These are phyloP conservation scores for Mixornis gularis DNA, from an alignment of 2,113 vertebrate species.

Conservation along the genomic window DNA sequence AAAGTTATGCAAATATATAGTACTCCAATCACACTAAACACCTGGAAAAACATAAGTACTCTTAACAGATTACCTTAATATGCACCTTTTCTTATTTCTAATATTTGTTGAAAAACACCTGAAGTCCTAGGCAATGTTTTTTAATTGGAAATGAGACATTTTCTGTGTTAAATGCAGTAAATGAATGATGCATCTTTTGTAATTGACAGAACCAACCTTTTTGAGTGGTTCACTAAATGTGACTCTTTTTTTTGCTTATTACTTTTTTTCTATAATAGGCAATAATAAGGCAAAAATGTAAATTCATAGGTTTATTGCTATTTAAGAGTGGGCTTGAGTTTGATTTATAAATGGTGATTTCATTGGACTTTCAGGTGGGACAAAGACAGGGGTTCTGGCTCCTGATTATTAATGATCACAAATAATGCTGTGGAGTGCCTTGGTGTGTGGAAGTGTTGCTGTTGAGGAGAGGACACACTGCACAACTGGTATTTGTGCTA, in stretches of 20 bases:
- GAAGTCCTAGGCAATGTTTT: neutral
- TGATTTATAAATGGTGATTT: neutral
- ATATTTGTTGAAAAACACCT: slow-evolving; percentile 39
- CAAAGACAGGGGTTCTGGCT: neutral
- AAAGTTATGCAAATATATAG: slow-evolving; percentile 63
- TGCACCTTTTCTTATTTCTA: neutral
- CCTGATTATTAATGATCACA: neutral
- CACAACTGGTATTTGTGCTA: fast-evolving
- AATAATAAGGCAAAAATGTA: neutral
- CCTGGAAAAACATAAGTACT: slow-evolving; percentile 58
- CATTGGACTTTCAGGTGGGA: neutral
- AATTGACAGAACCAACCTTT: neutral
- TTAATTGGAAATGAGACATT: slow-evolving; percentile 11
- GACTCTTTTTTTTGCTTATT: neutral
- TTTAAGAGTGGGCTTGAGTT: neutral
- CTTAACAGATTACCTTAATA: slow-evolving; percentile 55
- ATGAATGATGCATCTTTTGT: neutral
- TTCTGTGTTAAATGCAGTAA: neutral
- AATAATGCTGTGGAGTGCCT: neutral
- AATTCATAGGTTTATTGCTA: neutral
- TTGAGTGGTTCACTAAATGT: neutral
- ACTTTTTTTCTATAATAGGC: neutral
- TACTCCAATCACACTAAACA: slow-evolving; percentile 62
- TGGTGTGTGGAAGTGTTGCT: neutral
- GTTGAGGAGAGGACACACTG: fast-evolving